These are phyloP conservation scores for Icerya purchasi DNA, from an alignment of 2,888 invertebrate genomes.

Conservation along the genomic window DNA sequence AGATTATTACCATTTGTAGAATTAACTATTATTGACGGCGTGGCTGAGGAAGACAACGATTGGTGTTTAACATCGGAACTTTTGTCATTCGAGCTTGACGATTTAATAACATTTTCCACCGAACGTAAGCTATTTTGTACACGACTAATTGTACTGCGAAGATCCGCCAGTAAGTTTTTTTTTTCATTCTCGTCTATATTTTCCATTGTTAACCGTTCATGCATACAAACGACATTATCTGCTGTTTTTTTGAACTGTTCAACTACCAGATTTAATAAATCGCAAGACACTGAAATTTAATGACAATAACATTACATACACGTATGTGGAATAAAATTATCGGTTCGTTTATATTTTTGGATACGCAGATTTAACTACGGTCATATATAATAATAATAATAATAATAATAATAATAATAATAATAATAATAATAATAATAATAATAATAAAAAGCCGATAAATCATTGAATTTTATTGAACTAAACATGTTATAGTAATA, in stretches of 20 bases:
- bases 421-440: not conserved
- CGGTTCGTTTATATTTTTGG: no score
- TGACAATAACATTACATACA: no score
- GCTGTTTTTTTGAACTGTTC: conserved; percentile 42
- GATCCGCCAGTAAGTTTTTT: conserved; percentile 21
- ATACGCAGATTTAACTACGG: no score
- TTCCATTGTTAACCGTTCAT: conserved; percentile 37
- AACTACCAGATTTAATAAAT: conserved; percentile 27
- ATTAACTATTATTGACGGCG: not conserved
- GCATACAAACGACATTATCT: conserved; percentile 46
- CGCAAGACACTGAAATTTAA: conserved; percentile 29
- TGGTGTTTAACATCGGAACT: not conserved
- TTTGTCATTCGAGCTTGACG: not conserved
- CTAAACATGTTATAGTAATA: no score
- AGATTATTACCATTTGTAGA: not conserved
- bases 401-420: not conserved
- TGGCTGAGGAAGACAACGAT: not conserved
- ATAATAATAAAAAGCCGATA: no score
- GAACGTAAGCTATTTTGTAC: conserved; percentile 26
- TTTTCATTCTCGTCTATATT: conserved; percentile 25
- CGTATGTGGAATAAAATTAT: no score
- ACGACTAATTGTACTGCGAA: conserved; percentile 26
- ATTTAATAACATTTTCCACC: conserved; percentile 19
- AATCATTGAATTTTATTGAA: no score
- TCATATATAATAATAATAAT: conserved; percentile 1